Base-by-base conservation (phyloP, 2,113 vertebrate species). In the Phaetusa simplex region DNA sequence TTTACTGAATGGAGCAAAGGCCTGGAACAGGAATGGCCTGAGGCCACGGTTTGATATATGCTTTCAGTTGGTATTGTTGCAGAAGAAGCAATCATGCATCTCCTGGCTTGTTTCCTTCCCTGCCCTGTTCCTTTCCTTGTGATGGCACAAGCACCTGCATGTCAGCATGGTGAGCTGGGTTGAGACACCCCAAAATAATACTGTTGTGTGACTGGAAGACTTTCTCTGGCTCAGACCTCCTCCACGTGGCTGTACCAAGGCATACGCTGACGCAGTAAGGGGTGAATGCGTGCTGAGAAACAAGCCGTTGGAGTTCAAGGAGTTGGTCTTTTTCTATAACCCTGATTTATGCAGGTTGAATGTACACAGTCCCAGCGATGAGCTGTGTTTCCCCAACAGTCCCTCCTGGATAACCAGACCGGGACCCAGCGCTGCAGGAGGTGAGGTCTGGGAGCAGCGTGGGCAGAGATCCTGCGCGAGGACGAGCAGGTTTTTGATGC, bases 391-490 rank as follows among this genome's bases (percentile, higher is more conserved):
- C 55, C 49, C 55, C 0, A 0, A 3, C 4, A 0, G 0, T 50
- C 26, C 17, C 9, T 92, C 59, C 74, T 1, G 5, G 26, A 40
- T 71, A 42, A 27, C 8, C 27, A 19, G 19, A 21, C 26, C 43
- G 1, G 0, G 42, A 30, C 9, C 20, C 0, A 0, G 24, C 0
- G 0, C 67, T 77, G 52, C 58, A 55, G 30, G 32, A 38, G 55
- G 27, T 21, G 72, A 76, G 38, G 11, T 42, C 38, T 67, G 77
- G 61, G 71, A 61, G 65, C 61, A 73, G 49, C 38, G 27, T 67
- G 17, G 50, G 32, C 52, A 62, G 22, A 64, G 43, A 43, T 24
- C 52, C 16, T 58, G 34, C 2, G 0, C 0, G 5, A 49, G 73
- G 36, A 5, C 13, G 19, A 22, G 30, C 32, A 76, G 76, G 32